Percentiles rank a stretch among this genome's conserved stretches.
These are phyloP conservation scores for Oconnorella tubifera DNA, from an alignment of 2,888 invertebrate species.

Conservation along the genomic window DNA sequence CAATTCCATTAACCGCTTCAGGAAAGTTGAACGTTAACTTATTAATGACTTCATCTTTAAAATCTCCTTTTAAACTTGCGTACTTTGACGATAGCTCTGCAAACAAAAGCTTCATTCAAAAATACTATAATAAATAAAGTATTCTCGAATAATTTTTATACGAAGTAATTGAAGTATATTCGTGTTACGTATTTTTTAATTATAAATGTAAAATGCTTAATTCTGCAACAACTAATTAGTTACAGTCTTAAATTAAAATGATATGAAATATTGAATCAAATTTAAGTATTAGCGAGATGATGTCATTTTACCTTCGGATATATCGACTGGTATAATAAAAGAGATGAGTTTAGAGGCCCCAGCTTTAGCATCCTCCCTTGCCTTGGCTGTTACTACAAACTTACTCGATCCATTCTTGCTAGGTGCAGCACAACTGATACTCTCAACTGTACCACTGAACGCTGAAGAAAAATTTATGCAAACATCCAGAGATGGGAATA, in stretches of 20 bases:
- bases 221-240: no score
- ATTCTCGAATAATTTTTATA: no score
- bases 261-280: no score
- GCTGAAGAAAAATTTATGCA: not conserved
- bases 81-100: no score
- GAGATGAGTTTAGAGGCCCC: not conserved
- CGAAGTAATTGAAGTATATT: no score
- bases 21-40: constrained; percentile 43
- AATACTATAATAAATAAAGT: no score
- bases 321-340: not conserved
- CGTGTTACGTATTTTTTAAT: no score
- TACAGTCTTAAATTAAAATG: no score
- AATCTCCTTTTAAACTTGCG: constrained; percentile 46
- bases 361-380: not conserved
- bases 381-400: not conserved
- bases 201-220: no score
- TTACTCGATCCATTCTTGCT: not conserved
- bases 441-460: not conserved
- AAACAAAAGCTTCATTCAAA: no score
- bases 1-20: constrained; percentile 42
- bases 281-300: no score
- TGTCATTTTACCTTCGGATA: not conserved
- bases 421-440: not conserved
- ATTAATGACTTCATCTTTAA: constrained; percentile 44
- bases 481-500: no score